phyloP scores from a whole-genome alignment of 2,797 vertebrate genomes.

The Thaleichthys pacificus region DNA sequence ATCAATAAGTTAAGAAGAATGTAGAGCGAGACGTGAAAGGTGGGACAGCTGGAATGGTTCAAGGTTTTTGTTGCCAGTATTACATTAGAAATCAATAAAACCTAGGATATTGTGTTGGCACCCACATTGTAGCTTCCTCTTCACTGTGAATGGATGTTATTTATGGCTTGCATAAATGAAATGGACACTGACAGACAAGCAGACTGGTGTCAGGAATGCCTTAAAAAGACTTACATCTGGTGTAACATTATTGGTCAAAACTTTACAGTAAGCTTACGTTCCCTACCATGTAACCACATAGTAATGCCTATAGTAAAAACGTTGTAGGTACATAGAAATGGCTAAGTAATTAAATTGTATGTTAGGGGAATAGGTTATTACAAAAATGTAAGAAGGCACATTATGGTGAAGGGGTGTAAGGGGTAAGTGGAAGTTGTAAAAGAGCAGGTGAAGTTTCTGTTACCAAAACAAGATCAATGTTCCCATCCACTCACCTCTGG shows the following conservation, averaged over 20 bases:
- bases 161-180: neutral
- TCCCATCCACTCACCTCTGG: too few species aligned
- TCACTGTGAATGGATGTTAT: neutral
- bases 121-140: neutral
- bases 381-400: too few species aligned
- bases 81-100: conserved; percentile 62
- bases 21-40: conserved; percentile 52
- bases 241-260: neutral
- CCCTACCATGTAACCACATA: neutral
- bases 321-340: too few species aligned
- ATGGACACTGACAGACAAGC: neutral
- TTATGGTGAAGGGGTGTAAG: too few species aligned
- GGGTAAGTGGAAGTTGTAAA: too few species aligned
- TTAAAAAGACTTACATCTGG: neutral
- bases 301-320: too few species aligned
- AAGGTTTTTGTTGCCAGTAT: conserved; percentile 66
- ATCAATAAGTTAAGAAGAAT: conserved; percentile 69
- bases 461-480: too few species aligned
- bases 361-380: too few species aligned
- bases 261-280: neutral
- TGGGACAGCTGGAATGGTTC: conserved; percentile 54
- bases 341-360: too few species aligned
- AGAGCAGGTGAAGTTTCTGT: too few species aligned
- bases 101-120: neutral
- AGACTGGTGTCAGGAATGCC: neutral